A percentile compares a stretch with the other conserved stretches of the same genome.
These are phyloP conservation scores for Rhagonycha fulva DNA, from an alignment of 2,888 invertebrate species.

Conservation along the genomic window DNA sequence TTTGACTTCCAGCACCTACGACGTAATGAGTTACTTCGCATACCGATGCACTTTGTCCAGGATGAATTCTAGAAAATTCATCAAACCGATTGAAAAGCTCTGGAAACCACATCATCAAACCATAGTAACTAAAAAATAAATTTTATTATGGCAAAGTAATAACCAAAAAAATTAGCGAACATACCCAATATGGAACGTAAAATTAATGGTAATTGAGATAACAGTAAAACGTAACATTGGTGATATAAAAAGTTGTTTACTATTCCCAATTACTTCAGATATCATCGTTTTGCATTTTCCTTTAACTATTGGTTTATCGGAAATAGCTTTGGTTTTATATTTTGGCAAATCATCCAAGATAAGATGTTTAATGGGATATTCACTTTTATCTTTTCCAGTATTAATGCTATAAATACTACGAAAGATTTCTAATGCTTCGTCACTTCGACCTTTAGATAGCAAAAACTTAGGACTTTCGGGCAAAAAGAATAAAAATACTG, in stretches of 20 bases:
- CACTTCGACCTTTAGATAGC: conserved; percentile 76
- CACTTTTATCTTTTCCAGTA: conserved; percentile 73
- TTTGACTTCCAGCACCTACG: conserved; percentile 67
- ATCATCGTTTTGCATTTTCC: conserved; percentile 76
- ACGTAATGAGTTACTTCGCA: conserved; percentile 80
- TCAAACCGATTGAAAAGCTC: conserved; percentile 91
- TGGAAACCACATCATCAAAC: conserved; percentile 97
- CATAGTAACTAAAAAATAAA: conserved; percentile 73
- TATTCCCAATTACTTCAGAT: conserved; percentile 77
- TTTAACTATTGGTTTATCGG: conserved; percentile 58
- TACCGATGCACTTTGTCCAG: conserved; percentile 69
- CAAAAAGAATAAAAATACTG: conserved; percentile 77
- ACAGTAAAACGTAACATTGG: conserved; percentile 82
- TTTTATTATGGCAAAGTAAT: background rate
- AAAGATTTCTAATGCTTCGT: conserved; percentile 82
- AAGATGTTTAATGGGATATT: conserved; percentile 77
- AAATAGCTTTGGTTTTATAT: conserved; percentile 41
- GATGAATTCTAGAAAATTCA: conserved; percentile 72
- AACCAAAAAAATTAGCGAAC: conserved; percentile 39
- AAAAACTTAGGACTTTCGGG: conserved; percentile 93
- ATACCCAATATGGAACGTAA: conserved; percentile 91
- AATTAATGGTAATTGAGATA: conserved; percentile 87
- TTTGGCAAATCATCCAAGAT: conserved; percentile 61
- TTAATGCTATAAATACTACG: conserved; percentile 80
- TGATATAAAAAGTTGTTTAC: conserved; percentile 77